phyloP scores from a whole-genome alignment of 2,113 vertebrate species.

The Melanerpes formicivorus region DNA sequence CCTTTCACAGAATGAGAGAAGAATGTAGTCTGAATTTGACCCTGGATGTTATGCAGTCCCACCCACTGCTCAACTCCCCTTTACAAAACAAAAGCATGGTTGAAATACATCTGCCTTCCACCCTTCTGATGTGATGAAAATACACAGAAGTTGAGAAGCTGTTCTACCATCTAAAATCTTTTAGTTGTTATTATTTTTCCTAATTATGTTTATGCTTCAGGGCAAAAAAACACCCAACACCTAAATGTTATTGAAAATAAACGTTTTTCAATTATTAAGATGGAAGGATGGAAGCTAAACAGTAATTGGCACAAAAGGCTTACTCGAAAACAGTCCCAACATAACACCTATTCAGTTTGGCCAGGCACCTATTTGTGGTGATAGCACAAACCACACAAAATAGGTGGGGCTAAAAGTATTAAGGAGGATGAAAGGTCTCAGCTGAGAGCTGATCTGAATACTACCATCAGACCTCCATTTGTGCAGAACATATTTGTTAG shows the following conservation, averaged over 20 bases:
- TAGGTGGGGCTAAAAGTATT: constrained; percentile 7
- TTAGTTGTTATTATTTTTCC: constrained; percentile 17
- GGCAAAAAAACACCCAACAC: constrained; percentile 33
- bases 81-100: not conserved
- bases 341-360: not conserved
- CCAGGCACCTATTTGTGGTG: not conserved
- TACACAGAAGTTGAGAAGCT: not conserved
- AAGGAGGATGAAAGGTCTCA: constrained; percentile 51
- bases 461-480: not conserved
- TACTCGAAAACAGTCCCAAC: not conserved
- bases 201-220: constrained; percentile 35
- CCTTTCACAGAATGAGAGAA: not conserved
- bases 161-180: constrained; percentile 1
- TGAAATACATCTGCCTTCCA: not conserved
- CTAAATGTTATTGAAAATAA: constrained; percentile 26
- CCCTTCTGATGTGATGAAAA: not conserved
- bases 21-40: not conserved
- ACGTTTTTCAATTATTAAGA: constrained; percentile 43
- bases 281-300: not conserved
- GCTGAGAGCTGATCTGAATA: not conserved
- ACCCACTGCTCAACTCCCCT: not conserved
- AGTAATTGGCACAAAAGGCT: constrained; percentile 14
- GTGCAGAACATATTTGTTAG: not conserved
- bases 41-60: not conserved
- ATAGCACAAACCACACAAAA: constrained; percentile 30